Percentiles rank a stretch among this genome's conserved stretches.
Conservation (phyloP, 1,140 invertebrate species). For the Copidosoma floridanum region DNA sequence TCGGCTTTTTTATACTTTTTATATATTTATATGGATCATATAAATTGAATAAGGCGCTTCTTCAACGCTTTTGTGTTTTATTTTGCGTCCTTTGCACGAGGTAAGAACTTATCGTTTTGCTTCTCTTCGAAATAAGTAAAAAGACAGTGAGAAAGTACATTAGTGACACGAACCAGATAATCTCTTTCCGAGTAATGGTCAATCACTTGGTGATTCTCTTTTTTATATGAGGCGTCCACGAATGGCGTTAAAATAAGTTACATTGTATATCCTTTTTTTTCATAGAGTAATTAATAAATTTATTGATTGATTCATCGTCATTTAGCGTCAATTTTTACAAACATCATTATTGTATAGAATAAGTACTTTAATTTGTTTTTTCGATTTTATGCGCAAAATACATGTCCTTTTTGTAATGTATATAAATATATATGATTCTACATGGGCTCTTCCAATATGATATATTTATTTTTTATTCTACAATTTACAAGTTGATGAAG, state of each 20-base stretch:
- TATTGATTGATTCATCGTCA: slow-evolving; percentile 15
- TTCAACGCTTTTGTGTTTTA: slow-evolving; percentile 36
- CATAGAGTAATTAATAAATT: slow-evolving; percentile 1
- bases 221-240: too few species aligned
- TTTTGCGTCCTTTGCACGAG: slow-evolving; percentile 8
- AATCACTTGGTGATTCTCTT: too few species aligned
- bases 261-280: too few species aligned
- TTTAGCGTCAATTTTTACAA: slow-evolving; percentile 13
- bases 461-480: slow-evolving; percentile 46
- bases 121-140: slow-evolving; percentile 1
- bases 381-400: slow-evolving; percentile 1
- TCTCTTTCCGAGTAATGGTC: slow-evolving; percentile 3
- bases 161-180: too few species aligned
- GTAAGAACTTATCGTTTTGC: slow-evolving; percentile 11
- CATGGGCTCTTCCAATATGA: slow-evolving; percentile 44
- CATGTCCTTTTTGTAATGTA: slow-evolving; percentile 44
- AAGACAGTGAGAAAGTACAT: not conserved
- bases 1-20: slow-evolving; percentile 28
- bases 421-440: slow-evolving; percentile 47
- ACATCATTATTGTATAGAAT: slow-evolving; percentile 1
- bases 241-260: too few species aligned
- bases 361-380: slow-evolving; percentile 18
- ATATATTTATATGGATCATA: slow-evolving; percentile 29
- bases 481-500: slow-evolving; percentile 31
- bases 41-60: slow-evolving; percentile 27